Evolutionary conservation across 2,888 invertebrate species (phyloP), one percentile per base, ranked within the genome.

Genomic region (Craniophora ligustri): DNA sequence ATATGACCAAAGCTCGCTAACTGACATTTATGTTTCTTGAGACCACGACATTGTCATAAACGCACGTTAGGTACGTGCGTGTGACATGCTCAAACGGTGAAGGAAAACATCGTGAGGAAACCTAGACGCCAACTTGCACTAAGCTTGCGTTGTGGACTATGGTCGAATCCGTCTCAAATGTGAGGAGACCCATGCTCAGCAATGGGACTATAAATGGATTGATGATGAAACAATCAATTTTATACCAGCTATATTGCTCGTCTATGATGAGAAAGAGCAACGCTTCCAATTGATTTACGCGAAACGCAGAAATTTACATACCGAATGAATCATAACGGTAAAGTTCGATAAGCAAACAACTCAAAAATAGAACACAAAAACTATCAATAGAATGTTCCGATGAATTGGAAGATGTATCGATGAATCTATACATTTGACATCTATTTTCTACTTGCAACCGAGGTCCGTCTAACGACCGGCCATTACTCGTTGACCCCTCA

Each of bases 361-460:
- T 35, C 35, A 58, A 62, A 70, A 72, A 72, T 69, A 74, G 69
- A 70, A 48, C 36, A 61, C 38, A 63, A 46, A 70, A 59, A 49
- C 76, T 75, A 78, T 69, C 65, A 75, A 76, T 78, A 76, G 73
- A 60, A 44, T 51, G 42, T 32, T n/a, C 64, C 57, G 44, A 64
- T 67, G 63, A 74, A 74, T 78, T 70, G 60, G 63, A 76, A 65
- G 40, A 55, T 60, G 44, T 59, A 36, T 51, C 53, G 50, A 61
- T 66, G 55, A 59, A 54, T 61, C 53, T 44, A 50, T 54, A 39
- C 42, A 65, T 57, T 63, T 40, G 41, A 50, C 39, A 41, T 72
- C 70, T 72, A 70, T 73, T 72, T 65, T 69, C 55, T 54, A 39
- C 34, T 26, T 47, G 57, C 67, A 68, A 63, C 48, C 54, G 44